Percentiles rank a stretch among this genome's conserved stretches.
Conservation (phyloP, 2,888 invertebrate species). For the Calephelis perditalis region DNA sequence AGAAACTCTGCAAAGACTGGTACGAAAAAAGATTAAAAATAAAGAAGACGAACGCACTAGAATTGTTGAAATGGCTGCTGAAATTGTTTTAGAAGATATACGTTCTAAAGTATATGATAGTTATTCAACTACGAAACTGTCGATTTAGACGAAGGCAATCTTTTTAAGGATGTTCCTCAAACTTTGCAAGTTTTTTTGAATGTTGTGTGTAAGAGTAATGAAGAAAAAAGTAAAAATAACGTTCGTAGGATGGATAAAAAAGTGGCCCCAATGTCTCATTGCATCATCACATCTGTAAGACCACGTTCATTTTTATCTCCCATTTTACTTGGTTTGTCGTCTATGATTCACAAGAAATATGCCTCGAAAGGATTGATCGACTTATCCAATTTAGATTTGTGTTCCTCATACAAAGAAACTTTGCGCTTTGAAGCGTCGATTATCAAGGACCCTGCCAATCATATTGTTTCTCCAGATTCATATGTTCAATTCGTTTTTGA, state of each 20-base stretch:
- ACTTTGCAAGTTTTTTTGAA: constrained; percentile 33
- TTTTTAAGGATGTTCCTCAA: constrained; percentile 33
- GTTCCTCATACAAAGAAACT: constrained; percentile 34
- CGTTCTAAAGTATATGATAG: too few species aligned
- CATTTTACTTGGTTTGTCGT: constrained; percentile 35
- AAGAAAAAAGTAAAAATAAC: constrained; percentile 26
- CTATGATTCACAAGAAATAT: constrained; percentile 33
- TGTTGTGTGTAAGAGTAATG: constrained; percentile 22
- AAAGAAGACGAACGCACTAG: too few species aligned
- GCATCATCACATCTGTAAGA: constrained; percentile 27
- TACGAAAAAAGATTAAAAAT: constrained; percentile 36
- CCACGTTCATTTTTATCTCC: constrained; percentile 39
- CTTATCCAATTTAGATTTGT: constrained; percentile 28
- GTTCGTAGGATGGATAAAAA: constrained; percentile 24
- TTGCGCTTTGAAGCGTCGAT: constrained; percentile 33
- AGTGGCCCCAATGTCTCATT: constrained; percentile 27
- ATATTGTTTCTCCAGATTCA: constrained; percentile 29
- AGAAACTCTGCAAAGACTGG: constrained; percentile 33
- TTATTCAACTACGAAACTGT: constrained; percentile 33
- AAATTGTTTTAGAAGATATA: too few species aligned
- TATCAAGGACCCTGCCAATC: constrained; percentile 27
- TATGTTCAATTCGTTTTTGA: constrained; percentile 38
- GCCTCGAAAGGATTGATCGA: constrained; percentile 31
- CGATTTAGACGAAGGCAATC: constrained; percentile 31
- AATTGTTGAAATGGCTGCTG: too few species aligned